These are phyloP conservation scores for Goniozus legneri DNA, from an alignment of 1,140 invertebrate genomes.

Conservation along the genomic window DNA sequence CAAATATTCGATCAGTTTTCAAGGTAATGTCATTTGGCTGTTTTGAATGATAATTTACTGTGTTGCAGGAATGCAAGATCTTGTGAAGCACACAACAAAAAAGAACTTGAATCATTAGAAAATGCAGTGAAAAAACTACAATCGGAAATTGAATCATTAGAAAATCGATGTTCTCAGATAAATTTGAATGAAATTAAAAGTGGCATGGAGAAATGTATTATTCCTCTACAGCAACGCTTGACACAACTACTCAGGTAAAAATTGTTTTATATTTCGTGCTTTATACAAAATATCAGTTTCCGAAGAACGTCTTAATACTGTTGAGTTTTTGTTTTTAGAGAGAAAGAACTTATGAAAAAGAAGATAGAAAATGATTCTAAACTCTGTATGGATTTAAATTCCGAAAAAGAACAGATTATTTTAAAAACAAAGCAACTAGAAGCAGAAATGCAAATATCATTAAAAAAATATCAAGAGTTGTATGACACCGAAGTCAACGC, in stretches of 20 bases:
- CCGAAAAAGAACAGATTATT: neutral
- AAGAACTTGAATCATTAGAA: conserved; percentile 10
- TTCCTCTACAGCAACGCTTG: conserved; percentile 1
- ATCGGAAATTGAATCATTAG: conserved; percentile 11
- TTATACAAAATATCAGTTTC: neutral
- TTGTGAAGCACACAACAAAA: conserved; percentile 5
- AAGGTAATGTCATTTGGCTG: neutral
- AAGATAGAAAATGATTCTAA: neutral
- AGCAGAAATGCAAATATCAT: neutral
- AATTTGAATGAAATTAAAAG: conserved; percentile 11
- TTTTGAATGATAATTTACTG: conserved; percentile 3
- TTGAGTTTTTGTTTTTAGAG: neutral
- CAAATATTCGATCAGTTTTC: neutral
- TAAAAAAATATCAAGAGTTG: neutral
- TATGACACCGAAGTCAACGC: neutral
- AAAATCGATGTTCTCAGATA: conserved; percentile 8
- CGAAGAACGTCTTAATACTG: neutral
- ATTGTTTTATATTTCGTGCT: neutral
- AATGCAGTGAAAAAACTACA: neutral
- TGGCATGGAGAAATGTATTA: conserved; percentile 9
- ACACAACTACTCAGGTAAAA: conserved; percentile 14
- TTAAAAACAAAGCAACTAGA: neutral
- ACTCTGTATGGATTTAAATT: neutral
- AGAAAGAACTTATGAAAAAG: neutral
- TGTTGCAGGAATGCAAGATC: too few relatives aligned